These are phyloP conservation scores for Hemibagrus wyckioides DNA, from an alignment of 2,113 vertebrate genomes.

Conservation along the genomic window DNA sequence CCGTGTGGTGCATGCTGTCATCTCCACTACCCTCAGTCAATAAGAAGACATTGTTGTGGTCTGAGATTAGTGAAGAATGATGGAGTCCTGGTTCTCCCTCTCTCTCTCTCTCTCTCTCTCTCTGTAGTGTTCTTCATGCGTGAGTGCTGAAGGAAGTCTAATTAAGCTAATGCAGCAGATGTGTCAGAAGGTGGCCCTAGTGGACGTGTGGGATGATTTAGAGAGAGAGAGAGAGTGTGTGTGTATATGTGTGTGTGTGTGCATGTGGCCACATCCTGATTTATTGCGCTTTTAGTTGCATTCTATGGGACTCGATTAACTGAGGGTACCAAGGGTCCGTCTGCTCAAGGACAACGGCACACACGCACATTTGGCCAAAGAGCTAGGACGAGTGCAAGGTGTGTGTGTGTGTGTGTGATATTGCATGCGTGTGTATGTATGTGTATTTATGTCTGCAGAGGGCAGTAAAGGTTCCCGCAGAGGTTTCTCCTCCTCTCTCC, in stretches of 20 bases:
- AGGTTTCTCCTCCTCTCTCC: background rate
- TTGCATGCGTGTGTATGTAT: background rate
- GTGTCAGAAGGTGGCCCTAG: background rate
- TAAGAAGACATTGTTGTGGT: background rate
- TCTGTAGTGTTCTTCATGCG: slow-evolving; percentile 15
- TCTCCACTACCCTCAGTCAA: background rate
- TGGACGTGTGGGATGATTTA: slow-evolving; percentile 5
- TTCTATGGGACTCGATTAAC: slow-evolving; percentile 97
- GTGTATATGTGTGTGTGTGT: slow-evolving; percentile 26
- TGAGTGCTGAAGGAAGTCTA: slow-evolving; percentile 1
- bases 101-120: background rate
- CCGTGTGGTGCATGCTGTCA: background rate
- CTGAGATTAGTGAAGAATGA: slow-evolving; percentile 10
- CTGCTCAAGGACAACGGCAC: slow-evolving; percentile 71
- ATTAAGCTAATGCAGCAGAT: slow-evolving; percentile 22
- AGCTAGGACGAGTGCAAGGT: slow-evolving; percentile 84
- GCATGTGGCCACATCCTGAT: slow-evolving; percentile 73
- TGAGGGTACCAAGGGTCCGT: slow-evolving; percentile 87
- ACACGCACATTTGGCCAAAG: background rate
- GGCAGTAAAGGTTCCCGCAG: background rate
- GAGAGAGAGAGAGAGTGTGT: background rate
- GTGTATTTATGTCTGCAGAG: background rate
- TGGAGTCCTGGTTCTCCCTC: background rate
- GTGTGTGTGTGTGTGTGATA: background rate
- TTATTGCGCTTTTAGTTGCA: slow-evolving; percentile 99